Base-by-base conservation (phyloP, 2,888 invertebrate genomes). In the Chalcis sispes region DNA sequence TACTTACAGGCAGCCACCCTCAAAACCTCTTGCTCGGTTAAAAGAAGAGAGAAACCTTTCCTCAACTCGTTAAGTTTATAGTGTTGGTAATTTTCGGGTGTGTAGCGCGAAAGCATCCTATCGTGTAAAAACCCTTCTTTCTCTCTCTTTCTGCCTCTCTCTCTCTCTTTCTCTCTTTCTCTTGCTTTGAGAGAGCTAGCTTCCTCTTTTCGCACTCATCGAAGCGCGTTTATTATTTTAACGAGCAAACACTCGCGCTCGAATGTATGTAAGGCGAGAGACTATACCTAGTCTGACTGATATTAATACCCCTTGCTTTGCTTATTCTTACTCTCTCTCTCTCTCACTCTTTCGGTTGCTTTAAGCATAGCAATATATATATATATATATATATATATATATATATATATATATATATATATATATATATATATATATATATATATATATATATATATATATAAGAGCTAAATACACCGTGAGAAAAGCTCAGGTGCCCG, bases 401-500 rank as follows among this genome's bases (percentile, higher is more conserved):
- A n/a, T n/a, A n/a, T n/a, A n/a, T n/a, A n/a, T n/a, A n/a, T n/a
- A n/a, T n/a, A n/a, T n/a, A n/a, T n/a, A n/a, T n/a, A n/a, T n/a
- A n/a, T n/a, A n/a, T n/a, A n/a, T n/a, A n/a, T n/a, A n/a, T n/a
- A n/a, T n/a, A n/a, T n/a, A n/a, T n/a, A n/a, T n/a, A n/a, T n/a
- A n/a, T n/a, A n/a, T n/a, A n/a, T n/a, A n/a, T n/a, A n/a, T n/a
- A n/a, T n/a, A n/a, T n/a, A n/a, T n/a, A n/a, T 15, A n/a, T 7
- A 50, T n/a, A 18, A 62, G 69, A 52, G 32, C 81, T 85, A 83
- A 86, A 86, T 79, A 82, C 81, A 80, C 79, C 84, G 85, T 87
- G 87, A 83, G 86, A 87, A 85, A 80, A 79, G 82, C 83, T 86
- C 87, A 86, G 87, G 84, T 88, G 87, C 78, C 75, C 79, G 80